Evolutionary conservation across 1,140 invertebrate genomes (phyloP), one percentile per base, ranked within the genome.

Genomic region (Drosophila pseudoobscura): DNA sequence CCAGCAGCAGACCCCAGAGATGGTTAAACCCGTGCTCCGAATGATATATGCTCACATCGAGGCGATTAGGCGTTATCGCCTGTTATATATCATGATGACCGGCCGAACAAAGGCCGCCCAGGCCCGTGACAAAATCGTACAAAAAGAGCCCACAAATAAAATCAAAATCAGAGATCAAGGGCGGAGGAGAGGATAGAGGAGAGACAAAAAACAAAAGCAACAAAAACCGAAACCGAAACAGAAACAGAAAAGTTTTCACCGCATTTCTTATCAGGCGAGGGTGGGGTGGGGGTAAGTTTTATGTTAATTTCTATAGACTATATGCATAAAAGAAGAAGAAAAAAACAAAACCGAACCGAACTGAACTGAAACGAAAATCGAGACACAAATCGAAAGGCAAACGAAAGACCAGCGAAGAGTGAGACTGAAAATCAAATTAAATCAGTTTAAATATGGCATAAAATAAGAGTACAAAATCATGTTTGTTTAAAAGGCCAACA

Each of bases 401-500:
- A 60, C 49, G 49, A 26, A 4, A 4, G 9, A 31, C 11, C 35
- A 13, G 31, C 47, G 20, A 31, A 9, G 31, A 56, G 35, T 58
- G 69, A 65, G 3, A 20, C 47, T 50, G 50, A 20, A 41, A 51
- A 62, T 74, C 63, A 83, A 83, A 77, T 80, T 52, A 75, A 77
- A 80, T 80, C 78, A 78, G 80, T 83, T 80, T 83, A 74, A 83
- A 80, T 83, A 80, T 80, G 70, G 70, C 61, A 77, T 78, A 47
- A 78, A 83, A 83, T 80, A 80, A 75, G 70, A 83, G 79, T 83
- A 83, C 79, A 83, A 83, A 83, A 74, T 82, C 78, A 70, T 83
- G 79, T 83, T 78, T 62, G 74, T 66, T 59, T 83, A 83, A 83
- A 78, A 83, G 74, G 69, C 61, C 57, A 77, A 64, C 53, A 20